phyloP scores from a whole-genome alignment of 2,888 invertebrate species.

The Bombylius discolor region DNA sequence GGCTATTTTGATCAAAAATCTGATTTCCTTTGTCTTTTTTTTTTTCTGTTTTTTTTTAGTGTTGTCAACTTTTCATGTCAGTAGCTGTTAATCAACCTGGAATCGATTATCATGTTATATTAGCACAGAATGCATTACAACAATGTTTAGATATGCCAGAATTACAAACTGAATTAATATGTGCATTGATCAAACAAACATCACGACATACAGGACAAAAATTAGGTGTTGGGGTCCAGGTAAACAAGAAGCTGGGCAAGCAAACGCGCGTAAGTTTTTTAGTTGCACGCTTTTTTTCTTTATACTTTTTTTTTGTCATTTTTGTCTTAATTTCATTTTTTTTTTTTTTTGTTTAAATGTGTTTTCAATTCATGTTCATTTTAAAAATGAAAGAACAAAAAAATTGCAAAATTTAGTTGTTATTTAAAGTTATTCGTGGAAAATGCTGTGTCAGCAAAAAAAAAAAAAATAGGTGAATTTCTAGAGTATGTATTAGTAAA shows the following conservation, averaged over 20 bases:
- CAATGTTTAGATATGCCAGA: slow-evolving; percentile 82
- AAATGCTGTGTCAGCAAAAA: too few species aligned
- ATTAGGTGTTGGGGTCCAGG: slow-evolving; percentile 79
- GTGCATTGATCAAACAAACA: slow-evolving; percentile 84
- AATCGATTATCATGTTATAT: slow-evolving; percentile 93
- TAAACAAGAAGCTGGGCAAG: slow-evolving; percentile 53
- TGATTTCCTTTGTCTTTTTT: slow-evolving; percentile 2
- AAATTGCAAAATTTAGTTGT: too few species aligned
- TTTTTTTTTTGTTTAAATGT: too few species aligned
- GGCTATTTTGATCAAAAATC: neutral
- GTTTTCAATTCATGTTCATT: too few species aligned
- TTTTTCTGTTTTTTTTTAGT: slow-evolving; percentile 41
- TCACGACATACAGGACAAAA: slow-evolving; percentile 70
- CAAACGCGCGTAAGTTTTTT: slow-evolving; percentile 52
- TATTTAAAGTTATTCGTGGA: too few species aligned
- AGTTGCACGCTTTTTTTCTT: slow-evolving; percentile 35
- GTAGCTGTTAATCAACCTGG: slow-evolving; percentile 91
- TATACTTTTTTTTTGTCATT: neutral
- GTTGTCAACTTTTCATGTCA: slow-evolving; percentile 90
- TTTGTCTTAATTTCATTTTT: too few species aligned
- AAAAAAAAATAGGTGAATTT: too few species aligned
- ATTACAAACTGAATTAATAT: slow-evolving; percentile 86
- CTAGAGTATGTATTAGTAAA: too few species aligned
- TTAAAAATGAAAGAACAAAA: too few species aligned
- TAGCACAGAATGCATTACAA: slow-evolving; percentile 91